Conservation (phyloP, 92 coral and sea anemone species). For the Porites rus region DNA sequence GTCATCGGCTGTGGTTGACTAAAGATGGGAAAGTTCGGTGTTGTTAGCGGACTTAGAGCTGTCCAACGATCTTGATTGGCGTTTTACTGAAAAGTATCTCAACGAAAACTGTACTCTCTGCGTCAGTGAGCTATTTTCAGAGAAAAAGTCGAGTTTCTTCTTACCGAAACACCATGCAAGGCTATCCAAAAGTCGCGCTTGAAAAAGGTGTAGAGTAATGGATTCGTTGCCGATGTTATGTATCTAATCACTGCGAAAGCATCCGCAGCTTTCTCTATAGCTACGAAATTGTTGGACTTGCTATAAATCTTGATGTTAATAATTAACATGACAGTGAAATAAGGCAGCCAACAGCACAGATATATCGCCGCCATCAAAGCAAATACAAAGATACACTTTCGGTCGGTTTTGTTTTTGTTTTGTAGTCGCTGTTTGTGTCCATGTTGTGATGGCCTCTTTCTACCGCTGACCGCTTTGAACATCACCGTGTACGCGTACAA, state of each 20-base stretch:
- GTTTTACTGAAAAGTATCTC: not conserved
- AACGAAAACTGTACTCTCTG: not conserved
- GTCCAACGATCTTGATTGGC: not conserved
- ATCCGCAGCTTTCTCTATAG: not conserved
- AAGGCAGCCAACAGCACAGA: slow-evolving; percentile 69
- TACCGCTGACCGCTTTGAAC: slow-evolving; percentile 48
- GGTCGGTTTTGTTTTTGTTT: slow-evolving; percentile 3
- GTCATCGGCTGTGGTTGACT: not conserved
- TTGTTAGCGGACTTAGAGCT: not conserved
- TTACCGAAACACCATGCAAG: not conserved
- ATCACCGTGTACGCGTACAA: slow-evolving; percentile 61
- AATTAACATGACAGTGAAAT: slow-evolving; percentile 41
- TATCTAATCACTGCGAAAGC: slow-evolving; percentile 54
- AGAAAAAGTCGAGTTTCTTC: not conserved
- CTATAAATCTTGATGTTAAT: not conserved
- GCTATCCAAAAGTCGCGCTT: slow-evolving; percentile 68
- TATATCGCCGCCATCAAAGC: slow-evolving; percentile 66
- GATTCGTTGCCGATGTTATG: slow-evolving; percentile 54
- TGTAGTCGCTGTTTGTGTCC: not conserved
- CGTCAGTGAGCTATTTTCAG: not conserved
- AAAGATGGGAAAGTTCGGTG: not conserved
- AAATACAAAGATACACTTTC: slow-evolving; percentile 52
- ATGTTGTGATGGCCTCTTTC: slow-evolving; percentile 17
- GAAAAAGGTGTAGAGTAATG: slow-evolving; percentile 67
- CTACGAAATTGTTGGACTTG: not conserved